Conservation (phyloP, 1,140 invertebrate genomes). For the Trissolcus basalis region DNA sequence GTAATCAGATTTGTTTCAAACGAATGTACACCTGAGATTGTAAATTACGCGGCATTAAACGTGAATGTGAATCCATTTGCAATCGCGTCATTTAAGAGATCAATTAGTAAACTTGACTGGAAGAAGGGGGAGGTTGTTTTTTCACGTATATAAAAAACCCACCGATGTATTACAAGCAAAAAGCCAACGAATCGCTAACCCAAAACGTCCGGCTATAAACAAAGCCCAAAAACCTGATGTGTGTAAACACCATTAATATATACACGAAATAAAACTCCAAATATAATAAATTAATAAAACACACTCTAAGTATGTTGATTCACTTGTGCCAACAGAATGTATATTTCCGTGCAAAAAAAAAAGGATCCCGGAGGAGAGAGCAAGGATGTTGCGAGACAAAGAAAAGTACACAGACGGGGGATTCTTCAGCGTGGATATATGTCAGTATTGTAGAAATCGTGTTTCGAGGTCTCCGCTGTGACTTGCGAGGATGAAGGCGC, state of each 20-base stretch:
- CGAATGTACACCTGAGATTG: background rate
- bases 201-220: conserved; percentile 1
- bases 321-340: conserved; percentile 26
- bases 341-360: conserved; percentile 26
- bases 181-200: conserved; percentile 13
- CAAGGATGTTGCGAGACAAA: conserved; percentile 31
- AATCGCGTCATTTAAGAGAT: conserved; percentile 25
- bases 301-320: conserved; percentile 41
- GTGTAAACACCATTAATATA: conserved; percentile 23
- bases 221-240: conserved; percentile 10
- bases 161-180: background rate
- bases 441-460: conserved; percentile 46
- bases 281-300: conserved; percentile 45
- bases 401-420: conserved; percentile 43
- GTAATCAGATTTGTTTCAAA: background rate
- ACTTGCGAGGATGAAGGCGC: conserved; percentile 39
- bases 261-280: conserved; percentile 21
- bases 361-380: background rate
- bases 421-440: conserved; percentile 22
- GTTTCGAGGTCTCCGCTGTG: conserved; percentile 22
- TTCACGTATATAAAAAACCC: no score
- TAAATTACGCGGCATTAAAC: conserved; percentile 20
- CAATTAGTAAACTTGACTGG: conserved; percentile 23
- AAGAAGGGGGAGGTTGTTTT: no score
- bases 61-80: conserved; percentile 3